Evolutionary conservation across 2,888 invertebrate species (phyloP).

Genomic region (Sinhomidia bicolor): DNA sequence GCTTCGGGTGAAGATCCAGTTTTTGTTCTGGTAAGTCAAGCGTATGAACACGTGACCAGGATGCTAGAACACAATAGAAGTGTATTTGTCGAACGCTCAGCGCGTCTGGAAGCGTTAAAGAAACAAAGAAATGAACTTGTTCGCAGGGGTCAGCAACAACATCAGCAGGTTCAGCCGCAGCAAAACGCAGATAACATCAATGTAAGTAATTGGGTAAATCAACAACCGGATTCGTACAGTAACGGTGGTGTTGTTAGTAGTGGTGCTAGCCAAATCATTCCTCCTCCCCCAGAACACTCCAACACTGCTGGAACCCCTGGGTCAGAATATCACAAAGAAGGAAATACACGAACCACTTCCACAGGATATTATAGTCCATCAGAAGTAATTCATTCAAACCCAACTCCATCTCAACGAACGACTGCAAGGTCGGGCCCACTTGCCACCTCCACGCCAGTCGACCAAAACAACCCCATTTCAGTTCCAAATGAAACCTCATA

Average conservation of each 20-base stretch:
- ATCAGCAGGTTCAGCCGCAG: neutral
- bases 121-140: neutral
- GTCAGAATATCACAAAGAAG: neutral
- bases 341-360: neutral
- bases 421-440: neutral
- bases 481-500: neutral
- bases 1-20: neutral
- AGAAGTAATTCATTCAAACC: neutral
- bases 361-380: neutral
- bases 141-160: neutral
- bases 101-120: neutral
- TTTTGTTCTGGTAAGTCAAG: neutral
- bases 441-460: neutral
- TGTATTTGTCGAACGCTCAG: neutral
- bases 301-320: neutral
- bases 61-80: conserved; percentile 28
- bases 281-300: neutral
- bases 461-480: neutral
- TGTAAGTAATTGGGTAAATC: neutral
- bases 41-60: neutral
- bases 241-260: too few relatives aligned
- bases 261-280: neutral
- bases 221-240: neutral
- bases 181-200: neutral
- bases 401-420: neutral